These are phyloP conservation scores for Drosophila emarginata DNA, from an alignment of 2,888 invertebrate species.

Conservation along the genomic window DNA sequence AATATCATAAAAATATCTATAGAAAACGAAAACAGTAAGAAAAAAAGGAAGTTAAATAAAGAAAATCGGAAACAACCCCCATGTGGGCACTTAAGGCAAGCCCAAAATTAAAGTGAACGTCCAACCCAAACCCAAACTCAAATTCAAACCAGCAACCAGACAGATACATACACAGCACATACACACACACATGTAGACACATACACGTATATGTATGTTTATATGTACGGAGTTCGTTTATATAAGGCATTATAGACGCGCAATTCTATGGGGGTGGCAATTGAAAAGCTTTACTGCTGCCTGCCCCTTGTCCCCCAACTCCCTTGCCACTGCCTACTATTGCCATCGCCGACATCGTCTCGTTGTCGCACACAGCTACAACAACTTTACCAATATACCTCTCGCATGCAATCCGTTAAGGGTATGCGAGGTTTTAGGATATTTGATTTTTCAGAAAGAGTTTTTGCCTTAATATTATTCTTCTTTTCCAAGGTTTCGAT, in stretches of 20 bases:
- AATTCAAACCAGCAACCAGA: constrained; percentile 39
- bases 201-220: constrained; percentile 11
- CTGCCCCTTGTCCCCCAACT: constrained; percentile 15
- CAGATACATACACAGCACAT: constrained; percentile 32
- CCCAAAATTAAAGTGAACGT: constrained; percentile 76
- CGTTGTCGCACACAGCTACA: constrained; percentile 25
- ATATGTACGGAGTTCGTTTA: constrained; percentile 41
- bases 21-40: constrained; percentile 18
- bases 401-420: neutral
- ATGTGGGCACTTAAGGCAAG: constrained; percentile 78
- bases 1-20: constrained; percentile 26
- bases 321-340: constrained; percentile 28
- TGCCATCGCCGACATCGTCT: constrained; percentile 28
- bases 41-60: constrained; percentile 31
- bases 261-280: constrained; percentile 72
- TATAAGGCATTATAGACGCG: constrained; percentile 77
- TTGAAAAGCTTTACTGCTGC: constrained; percentile 76
- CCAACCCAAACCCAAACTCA: constrained; percentile 36
- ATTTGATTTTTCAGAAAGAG: neutral
- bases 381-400: constrained; percentile 40
- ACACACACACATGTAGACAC: constrained; percentile 16
- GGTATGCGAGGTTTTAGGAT: constrained; percentile 2
- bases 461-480: neutral
- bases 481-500: neutral
- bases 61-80: constrained; percentile 75